A percentile compares a stretch with the other conserved stretches of the same genome.
phyloP scores from a whole-genome alignment of 1,140 invertebrate genomes.

The Trichonephila clavipes region DNA sequence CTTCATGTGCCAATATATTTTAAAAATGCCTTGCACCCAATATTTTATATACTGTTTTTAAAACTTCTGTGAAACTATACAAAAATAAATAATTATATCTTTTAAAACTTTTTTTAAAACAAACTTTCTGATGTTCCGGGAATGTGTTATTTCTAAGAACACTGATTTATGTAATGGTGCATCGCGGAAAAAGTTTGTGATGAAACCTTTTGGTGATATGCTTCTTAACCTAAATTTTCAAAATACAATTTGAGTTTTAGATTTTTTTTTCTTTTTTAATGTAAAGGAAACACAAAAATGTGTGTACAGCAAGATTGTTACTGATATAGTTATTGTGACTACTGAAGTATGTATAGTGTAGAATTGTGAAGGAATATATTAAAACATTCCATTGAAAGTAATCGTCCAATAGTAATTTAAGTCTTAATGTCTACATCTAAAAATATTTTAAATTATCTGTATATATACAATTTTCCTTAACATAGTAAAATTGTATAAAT shows the following conservation, averaged over 20 bases:
- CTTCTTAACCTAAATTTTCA: neutral
- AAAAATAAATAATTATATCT: neutral
- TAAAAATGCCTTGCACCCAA: neutral
- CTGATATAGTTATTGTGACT: neutral
- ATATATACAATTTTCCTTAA: neutral
- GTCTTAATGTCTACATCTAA: neutral
- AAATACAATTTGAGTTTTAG: neutral
- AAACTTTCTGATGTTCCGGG: neutral
- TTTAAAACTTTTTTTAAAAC: neutral
- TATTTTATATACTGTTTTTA: slow-evolving; percentile 33
- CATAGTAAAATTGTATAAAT: neutral
- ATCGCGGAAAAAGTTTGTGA: neutral
- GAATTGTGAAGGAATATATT: neutral
- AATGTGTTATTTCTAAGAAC: neutral
- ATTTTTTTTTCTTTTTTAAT: neutral
- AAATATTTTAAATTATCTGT: neutral
- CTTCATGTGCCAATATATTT: slow-evolving; percentile 36
- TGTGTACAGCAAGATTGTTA: neutral
- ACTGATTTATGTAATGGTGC: neutral
- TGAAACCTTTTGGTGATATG: neutral
- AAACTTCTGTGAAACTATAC: neutral
- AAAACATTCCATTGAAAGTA: slow-evolving; percentile 18
- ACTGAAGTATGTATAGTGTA: neutral
- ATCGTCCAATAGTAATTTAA: neutral
- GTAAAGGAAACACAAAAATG: neutral